These are phyloP conservation scores for Rachycentron canadum DNA, from an alignment of 2,797 vertebrate genomes.

Conservation along the genomic window DNA sequence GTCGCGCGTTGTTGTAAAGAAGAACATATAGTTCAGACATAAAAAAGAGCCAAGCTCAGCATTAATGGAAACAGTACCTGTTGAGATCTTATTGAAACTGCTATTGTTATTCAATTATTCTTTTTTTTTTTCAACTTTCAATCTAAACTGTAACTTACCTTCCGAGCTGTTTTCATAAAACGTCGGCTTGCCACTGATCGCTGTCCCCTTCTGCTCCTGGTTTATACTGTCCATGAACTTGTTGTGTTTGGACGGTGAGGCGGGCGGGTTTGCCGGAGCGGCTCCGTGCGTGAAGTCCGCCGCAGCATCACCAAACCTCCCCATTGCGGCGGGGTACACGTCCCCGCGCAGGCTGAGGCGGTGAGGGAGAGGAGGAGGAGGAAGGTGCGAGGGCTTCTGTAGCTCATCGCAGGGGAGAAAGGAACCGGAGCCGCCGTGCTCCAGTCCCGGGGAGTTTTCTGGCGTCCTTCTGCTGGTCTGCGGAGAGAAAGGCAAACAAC, in stretches of 20 bases:
- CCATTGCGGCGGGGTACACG: constrained; percentile 77
- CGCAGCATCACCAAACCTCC: constrained; percentile 79
- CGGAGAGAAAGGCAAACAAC: constrained; percentile 87
- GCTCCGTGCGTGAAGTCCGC: constrained; percentile 81
- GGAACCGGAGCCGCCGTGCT: constrained; percentile 78
- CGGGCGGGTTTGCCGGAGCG: constrained; percentile 71
- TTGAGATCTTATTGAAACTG: not conserved
- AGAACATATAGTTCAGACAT: not conserved
- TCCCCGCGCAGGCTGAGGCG: constrained; percentile 81
- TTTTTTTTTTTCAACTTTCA: not conserved
- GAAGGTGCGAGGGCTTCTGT: constrained; percentile 81
- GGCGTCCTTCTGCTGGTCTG: constrained; percentile 83
- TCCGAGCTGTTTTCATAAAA: constrained; percentile 85
- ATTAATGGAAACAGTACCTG: not conserved
- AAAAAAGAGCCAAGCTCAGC: not conserved
- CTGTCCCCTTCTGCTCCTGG: constrained; percentile 78
- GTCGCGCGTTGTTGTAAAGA: not conserved
- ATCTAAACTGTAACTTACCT: constrained; percentile 68
- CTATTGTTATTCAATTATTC: not conserved
- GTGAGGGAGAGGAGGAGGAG: constrained; percentile 73
- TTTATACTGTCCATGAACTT: constrained; percentile 87
- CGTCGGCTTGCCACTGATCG: constrained; percentile 77
- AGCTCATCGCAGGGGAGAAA: constrained; percentile 83
- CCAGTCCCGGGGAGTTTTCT: constrained; percentile 78
- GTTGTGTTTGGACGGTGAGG: constrained; percentile 84